A percentile compares a stretch with the other conserved stretches of the same genome.
Evolutionary conservation across 2,113 vertebrate genomes (phyloP).

Genomic region (Prionailurus bengalensis): DNA sequence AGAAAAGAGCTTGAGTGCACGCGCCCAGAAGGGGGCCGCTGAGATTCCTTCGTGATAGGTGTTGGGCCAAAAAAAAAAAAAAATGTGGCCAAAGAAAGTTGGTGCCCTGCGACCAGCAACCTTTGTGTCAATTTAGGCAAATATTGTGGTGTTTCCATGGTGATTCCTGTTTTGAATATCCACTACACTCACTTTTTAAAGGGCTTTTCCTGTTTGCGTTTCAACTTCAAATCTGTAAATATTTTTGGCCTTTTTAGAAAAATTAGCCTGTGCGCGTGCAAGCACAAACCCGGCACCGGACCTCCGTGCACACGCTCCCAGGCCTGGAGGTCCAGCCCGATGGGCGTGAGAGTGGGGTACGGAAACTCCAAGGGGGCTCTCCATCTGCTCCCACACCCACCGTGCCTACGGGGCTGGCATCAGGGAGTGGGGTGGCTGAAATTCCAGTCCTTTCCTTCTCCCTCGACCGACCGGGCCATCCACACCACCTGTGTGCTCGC

Average conservation of each 20-base stretch:
- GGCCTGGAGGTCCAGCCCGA: neutral
- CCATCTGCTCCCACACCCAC: neutral
- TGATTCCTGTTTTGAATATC: conserved; percentile 92
- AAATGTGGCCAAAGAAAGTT: conserved; percentile 85
- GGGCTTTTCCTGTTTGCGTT: conserved; percentile 92
- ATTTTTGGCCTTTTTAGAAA: conserved; percentile 86
- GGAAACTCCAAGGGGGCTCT: neutral
- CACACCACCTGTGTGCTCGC: neutral
- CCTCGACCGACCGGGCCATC: neutral
- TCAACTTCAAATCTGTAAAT: conserved; percentile 91
- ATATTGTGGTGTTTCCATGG: conserved; percentile 94
- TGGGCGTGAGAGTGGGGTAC: neutral
- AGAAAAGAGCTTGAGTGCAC: conserved; percentile 18
- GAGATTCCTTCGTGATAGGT: conserved; percentile 86
- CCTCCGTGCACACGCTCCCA: fast-evolving
- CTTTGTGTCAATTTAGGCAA: conserved; percentile 93
- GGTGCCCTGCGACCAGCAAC: conserved; percentile 88
- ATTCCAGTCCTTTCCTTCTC: neutral
- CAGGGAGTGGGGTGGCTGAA: neutral
- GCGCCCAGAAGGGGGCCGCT: conserved; percentile 58
- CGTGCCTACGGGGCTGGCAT: neutral
- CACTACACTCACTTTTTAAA: conserved; percentile 90
- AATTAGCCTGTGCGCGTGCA: neutral
- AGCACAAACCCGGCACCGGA: neutral
- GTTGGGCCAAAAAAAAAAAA: conserved; percentile 81